Evolutionary conservation across 2,888 invertebrate genomes (phyloP).

Genomic region (Zaprionus bogoriensis): DNA sequence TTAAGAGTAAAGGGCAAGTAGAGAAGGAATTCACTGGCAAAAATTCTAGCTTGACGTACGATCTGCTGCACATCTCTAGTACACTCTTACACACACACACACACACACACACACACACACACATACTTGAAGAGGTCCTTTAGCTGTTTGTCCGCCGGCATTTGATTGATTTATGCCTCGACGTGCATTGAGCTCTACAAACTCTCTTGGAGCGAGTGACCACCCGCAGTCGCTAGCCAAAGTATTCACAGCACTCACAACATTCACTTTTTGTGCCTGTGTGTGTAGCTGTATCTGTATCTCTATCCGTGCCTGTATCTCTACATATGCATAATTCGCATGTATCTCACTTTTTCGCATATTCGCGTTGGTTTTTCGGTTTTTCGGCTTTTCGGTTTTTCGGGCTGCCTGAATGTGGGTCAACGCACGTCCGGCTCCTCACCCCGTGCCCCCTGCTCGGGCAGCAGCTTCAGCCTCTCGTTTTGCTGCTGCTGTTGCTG

Average conservation of each 20-base stretch:
- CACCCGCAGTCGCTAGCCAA: constrained; percentile 27
- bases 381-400: constrained; percentile 31
- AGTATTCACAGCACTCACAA: not conserved
- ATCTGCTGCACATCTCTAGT: not conserved
- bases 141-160: constrained; percentile 9
- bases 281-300: not conserved
- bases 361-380: constrained; percentile 40
- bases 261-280: constrained; percentile 36
- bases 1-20: no score
- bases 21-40: no score
- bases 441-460: not conserved
- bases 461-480: not conserved
- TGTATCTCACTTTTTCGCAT: constrained; percentile 44
- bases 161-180: constrained; percentile 47
- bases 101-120: not conserved
- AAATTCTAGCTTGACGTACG: no score
- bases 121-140: not conserved
- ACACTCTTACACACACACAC: not conserved
- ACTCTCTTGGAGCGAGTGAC: constrained; percentile 23
- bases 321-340: constrained; percentile 37
- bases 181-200: constrained; percentile 13
- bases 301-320: not conserved
- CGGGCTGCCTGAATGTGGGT: constrained; percentile 57
- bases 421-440: constrained; percentile 61
- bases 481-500: not conserved